Conservation (phyloP, 2,113 vertebrate genomes). For the Zootoca vivipara region DNA sequence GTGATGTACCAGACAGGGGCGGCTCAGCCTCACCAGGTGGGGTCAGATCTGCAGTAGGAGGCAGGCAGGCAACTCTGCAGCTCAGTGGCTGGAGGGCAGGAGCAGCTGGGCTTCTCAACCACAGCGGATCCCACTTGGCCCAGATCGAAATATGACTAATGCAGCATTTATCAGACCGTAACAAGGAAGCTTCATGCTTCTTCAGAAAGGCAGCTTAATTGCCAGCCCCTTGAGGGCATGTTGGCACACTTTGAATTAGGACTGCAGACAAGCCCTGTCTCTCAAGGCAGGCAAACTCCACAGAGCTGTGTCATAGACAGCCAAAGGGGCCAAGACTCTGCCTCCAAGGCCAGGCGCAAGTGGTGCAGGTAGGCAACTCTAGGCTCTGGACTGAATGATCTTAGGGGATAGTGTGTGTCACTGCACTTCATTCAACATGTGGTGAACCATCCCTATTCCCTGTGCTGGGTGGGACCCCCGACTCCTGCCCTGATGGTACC, state of each 20-base stretch:
- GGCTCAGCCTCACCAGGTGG: not conserved
- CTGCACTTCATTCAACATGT: not conserved
- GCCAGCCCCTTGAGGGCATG: not conserved
- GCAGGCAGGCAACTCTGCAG: not conserved
- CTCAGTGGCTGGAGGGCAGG: not conserved
- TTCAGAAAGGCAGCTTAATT: not conserved
- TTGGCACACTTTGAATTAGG: not conserved
- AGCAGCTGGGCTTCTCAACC: not conserved
- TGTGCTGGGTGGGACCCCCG: not conserved
- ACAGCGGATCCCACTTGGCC: slow-evolving; percentile 16
- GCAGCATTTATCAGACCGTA: not conserved
- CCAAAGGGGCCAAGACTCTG: not conserved
- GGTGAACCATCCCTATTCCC: not conserved
- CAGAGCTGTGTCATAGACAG: not conserved
- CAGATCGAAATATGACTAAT: fast-evolving
- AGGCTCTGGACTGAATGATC: not conserved
- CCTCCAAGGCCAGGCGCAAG: not conserved
- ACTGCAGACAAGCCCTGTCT: slow-evolving; percentile 20
- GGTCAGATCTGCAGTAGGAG: not conserved
- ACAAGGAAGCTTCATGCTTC: slow-evolving; percentile 25
- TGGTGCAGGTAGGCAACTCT: not conserved
- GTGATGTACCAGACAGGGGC: slow-evolving; percentile 34
- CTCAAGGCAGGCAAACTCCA: not conserved
- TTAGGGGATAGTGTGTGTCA: not conserved
- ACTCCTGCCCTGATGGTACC: not conserved